These are phyloP conservation scores for Cybosia mesomella DNA, from an alignment of 2,888 invertebrate species.

Conservation along the genomic window DNA sequence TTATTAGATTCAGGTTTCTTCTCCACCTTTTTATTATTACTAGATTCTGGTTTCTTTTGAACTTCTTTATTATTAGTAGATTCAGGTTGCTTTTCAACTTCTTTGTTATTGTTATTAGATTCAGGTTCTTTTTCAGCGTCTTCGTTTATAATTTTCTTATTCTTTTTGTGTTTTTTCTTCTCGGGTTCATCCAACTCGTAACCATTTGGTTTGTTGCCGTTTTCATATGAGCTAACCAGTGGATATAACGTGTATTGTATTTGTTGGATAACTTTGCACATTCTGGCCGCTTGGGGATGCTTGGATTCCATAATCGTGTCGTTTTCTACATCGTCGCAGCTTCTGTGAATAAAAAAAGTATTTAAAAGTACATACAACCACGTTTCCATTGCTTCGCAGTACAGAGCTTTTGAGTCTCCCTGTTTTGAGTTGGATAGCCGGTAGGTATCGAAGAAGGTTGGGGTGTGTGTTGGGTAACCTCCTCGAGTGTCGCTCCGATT, in stretches of 20 bases:
- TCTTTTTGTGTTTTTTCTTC: constrained; percentile 45
- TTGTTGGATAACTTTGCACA: constrained; percentile 65
- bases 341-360: constrained; percentile 55
- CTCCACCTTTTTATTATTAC: background rate
- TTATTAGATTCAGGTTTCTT: background rate
- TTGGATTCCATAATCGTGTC: constrained; percentile 44
- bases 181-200: constrained; percentile 43
- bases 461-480: too few species aligned
- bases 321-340: constrained; percentile 54
- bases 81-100: constrained; percentile 12
- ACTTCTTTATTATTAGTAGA: background rate
- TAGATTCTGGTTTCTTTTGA: constrained; percentile 3
- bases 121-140: constrained; percentile 22
- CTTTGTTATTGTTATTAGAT: constrained; percentile 31
- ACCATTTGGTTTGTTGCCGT: constrained; percentile 35
- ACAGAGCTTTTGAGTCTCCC: too few species aligned
- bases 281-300: constrained; percentile 55
- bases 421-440: too few species aligned
- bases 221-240: constrained; percentile 22
- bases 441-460: too few species aligned
- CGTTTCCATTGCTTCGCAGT: background rate
- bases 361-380: background rate
- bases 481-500: too few species aligned
- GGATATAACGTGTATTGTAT: constrained; percentile 57
- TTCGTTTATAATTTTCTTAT: constrained; percentile 32